Conservation (phyloP, 2,113 vertebrate species). For the Callocephalon fimbriatum region DNA sequence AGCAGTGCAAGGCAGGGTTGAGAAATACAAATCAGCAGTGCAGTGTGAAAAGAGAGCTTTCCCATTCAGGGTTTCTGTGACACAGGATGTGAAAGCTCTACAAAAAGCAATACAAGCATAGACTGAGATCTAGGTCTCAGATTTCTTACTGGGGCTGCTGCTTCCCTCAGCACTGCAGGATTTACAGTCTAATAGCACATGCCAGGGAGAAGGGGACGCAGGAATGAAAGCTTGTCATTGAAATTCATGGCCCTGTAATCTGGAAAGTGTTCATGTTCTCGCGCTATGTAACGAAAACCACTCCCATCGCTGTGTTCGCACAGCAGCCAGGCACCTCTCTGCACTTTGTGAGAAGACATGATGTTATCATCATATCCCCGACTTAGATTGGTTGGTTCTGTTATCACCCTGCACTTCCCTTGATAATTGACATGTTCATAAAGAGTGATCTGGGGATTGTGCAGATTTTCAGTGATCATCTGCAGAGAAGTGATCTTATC, state of each 20-base stretch:
- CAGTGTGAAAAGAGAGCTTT: not conserved
- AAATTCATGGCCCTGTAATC: not conserved
- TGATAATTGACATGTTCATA: not conserved
- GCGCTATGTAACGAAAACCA: not conserved
- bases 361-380: not conserved
- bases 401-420: not conserved
- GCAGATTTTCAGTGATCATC: not conserved
- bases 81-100: not conserved
- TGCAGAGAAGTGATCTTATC: constrained; percentile 36
- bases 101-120: not conserved
- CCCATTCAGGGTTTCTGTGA: rapidly evolving
- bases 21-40: not conserved
- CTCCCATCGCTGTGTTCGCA: not conserved
- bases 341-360: constrained; percentile 14
- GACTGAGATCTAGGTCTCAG: not conserved
- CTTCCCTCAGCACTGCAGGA: not conserved
- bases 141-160: not conserved
- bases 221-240: constrained; percentile 17
- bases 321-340: constrained; percentile 25
- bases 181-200: not conserved
- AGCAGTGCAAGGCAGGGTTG: not conserved
- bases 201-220: constrained; percentile 21
- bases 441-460: constrained; percentile 24
- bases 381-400: not conserved
- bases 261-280: not conserved